Conservation (phyloP, 2,113 vertebrate genomes). For the Datnioides undecimradiatus region DNA sequence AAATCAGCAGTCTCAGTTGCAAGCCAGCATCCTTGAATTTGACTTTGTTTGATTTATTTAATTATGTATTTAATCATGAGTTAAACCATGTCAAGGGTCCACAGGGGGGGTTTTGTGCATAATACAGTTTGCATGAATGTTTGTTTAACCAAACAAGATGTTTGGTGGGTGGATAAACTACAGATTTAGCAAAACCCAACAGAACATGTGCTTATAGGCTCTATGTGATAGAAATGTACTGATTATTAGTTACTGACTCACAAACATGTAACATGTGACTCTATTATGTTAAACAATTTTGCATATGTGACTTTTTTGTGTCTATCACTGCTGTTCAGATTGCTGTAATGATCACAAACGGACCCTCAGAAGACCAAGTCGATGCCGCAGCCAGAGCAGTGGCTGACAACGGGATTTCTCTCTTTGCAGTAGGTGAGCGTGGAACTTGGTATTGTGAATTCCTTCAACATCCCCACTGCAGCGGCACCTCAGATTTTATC, state of each 20-base stretch:
- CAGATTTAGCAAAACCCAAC: neutral
- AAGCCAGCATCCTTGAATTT: conserved; percentile 38
- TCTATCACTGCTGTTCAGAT: conserved; percentile 78
- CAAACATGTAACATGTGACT: too few relatives aligned
- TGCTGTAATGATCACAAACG: conserved; percentile 86
- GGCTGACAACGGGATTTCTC: conserved; percentile 85
- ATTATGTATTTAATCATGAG: conserved; percentile 62
- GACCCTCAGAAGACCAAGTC: conserved; percentile 83
- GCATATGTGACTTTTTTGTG: neutral
- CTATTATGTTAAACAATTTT: neutral
- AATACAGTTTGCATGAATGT: conserved; percentile 9
- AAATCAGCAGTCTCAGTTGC: conserved; percentile 54
- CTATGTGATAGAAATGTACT: neutral
- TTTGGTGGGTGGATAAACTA: conserved; percentile 13
- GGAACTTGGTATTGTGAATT: conserved; percentile 60
- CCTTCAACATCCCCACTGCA: conserved; percentile 55
- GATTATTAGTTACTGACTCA: neutral
- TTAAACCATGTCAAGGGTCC: conserved; percentile 48
- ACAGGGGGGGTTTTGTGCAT: conserved; percentile 28
- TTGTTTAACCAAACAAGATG: neutral
- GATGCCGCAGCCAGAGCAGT: conserved; percentile 79
- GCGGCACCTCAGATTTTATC: conserved; percentile 60
- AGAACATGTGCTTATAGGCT: neutral
- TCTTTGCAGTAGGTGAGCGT: conserved; percentile 89
- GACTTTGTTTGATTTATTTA: conserved; percentile 56